These are phyloP conservation scores for Bombylius major DNA, from an alignment of 2,888 invertebrate species.

Conservation along the genomic window DNA sequence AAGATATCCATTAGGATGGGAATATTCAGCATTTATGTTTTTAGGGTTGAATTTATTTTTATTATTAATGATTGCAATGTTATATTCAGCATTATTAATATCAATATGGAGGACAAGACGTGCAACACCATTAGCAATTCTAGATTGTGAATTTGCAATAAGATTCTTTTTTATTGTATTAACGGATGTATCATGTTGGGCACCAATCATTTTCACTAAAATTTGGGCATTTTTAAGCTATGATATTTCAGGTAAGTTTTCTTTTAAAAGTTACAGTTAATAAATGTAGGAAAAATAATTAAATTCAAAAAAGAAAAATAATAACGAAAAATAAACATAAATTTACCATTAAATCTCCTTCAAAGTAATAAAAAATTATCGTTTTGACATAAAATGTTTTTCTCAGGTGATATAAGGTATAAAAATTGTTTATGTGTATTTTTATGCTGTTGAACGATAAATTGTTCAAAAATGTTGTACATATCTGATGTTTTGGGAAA, in stretches of 20 bases:
- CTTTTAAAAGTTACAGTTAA: neutral
- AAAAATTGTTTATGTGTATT: no score
- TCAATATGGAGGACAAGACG: slow-evolving; percentile 50
- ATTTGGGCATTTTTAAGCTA: slow-evolving; percentile 44
- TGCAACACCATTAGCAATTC: slow-evolving; percentile 43
- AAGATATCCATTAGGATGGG: slow-evolving; percentile 53
- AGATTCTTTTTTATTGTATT: slow-evolving; percentile 56
- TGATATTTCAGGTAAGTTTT: slow-evolving; percentile 41
- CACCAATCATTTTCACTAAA: slow-evolving; percentile 53
- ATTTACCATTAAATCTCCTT: no score
- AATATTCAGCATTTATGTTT: slow-evolving; percentile 58
- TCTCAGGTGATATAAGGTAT: no score
- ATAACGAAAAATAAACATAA: no score
- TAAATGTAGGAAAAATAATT: no score
- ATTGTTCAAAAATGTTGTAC: no score
- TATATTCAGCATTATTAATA: slow-evolving; percentile 49
- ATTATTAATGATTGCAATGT: slow-evolving; percentile 43
- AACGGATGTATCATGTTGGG: slow-evolving; percentile 58
- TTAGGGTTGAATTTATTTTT: slow-evolving; percentile 50
- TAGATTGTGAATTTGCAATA: slow-evolving; percentile 51
- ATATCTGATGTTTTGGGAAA: no score
- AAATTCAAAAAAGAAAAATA: neutral
- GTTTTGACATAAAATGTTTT: no score
- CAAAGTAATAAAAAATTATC: no score
- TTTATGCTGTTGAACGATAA: no score